Conservation (phyloP, 2,888 invertebrate species). For the Nemotelus nigrinus region DNA sequence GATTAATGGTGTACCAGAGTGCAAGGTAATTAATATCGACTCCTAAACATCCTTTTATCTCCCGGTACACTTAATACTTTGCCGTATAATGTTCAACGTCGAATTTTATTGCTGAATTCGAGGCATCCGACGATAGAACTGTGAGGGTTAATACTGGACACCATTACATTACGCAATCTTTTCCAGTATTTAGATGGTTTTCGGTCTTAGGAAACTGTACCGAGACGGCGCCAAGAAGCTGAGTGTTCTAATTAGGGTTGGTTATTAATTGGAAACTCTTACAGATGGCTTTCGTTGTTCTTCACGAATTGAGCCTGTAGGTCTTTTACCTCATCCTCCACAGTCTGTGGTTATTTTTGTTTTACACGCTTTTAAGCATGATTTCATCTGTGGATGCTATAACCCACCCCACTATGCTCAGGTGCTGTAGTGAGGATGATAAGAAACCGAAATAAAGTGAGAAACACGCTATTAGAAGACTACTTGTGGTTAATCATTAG, state of each 20-base stretch:
- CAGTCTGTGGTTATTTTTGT: conserved; percentile 17
- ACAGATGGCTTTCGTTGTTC: conserved; percentile 37
- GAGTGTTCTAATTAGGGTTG: conserved; percentile 39
- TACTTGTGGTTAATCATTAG: conserved; percentile 45
- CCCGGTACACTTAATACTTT: not conserved
- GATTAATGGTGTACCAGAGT: conserved; percentile 47
- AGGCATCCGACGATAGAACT: not conserved
- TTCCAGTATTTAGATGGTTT: not conserved
- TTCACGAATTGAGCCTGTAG: conserved; percentile 12
- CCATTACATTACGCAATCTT: not conserved
- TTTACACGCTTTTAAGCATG: conserved; percentile 20
- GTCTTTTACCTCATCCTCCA: conserved; percentile 3
- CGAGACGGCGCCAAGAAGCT: conserved; percentile 25
- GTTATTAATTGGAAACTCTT: conserved; percentile 41
- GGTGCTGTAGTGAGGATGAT: not conserved
- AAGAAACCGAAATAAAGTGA: not conserved
- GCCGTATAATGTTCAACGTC: not conserved
- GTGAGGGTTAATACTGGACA: not conserved
- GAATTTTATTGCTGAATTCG: conserved; percentile 9
- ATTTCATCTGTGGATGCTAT: conserved; percentile 6
- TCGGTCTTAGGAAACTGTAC: not conserved
- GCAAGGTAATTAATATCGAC: conserved; percentile 38
- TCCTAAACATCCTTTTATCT: not conserved
- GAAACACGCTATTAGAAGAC: conserved; percentile 13
- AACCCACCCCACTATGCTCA: not conserved